Evolutionary conservation across 1,140 invertebrate species (phyloP), one percentile per base, ranked within the genome.

Genomic region (Trichoplusia ni): DNA sequence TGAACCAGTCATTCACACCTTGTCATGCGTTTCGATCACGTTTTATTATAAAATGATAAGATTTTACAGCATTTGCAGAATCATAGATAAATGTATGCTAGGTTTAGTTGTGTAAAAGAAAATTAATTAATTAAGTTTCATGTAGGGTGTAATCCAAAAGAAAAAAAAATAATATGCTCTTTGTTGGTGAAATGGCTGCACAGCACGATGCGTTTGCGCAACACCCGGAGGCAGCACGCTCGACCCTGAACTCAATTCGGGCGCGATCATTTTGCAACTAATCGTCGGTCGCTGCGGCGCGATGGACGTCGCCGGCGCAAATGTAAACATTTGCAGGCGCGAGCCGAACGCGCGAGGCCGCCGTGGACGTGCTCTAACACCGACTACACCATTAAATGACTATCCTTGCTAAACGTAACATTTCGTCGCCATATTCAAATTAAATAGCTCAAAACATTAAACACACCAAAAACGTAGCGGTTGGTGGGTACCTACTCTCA

Each of bases 291-390:
- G 76, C 68, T 77, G 75, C 70, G 79, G 73, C 74, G 70, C 72
- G 67, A 75, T 73, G 69, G 76, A 77, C 75, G 72, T 63, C 74
- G 71, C 72, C 81, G 84, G 82, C 70, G 77, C 78, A 89, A 90
- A 90, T 90, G 84, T 90, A 90, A 90, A 89, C 87, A 90, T 90
- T 90, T 83, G 83, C 87, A 90, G 82, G 84, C 85, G 80, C 69
- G 53, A 60, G 73, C 73, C 80, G 79, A 79, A 67, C 75, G 59
- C 63, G 67, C 87, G 84, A 90, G 87, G 87, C 77, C 85, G 71
- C 49, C 44, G 66, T 58, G 85, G 71, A 89, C 87, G 87, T 87
- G 85, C 69, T 75, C 68, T 74, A 75, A 67, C 61, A 79, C 74
- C 64, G 63, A 71, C 54, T 64, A 73, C 73, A 75, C 70, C 76